phyloP scores from a whole-genome alignment of 2,888 invertebrate species.

The Scaptomyza tumidula region DNA sequence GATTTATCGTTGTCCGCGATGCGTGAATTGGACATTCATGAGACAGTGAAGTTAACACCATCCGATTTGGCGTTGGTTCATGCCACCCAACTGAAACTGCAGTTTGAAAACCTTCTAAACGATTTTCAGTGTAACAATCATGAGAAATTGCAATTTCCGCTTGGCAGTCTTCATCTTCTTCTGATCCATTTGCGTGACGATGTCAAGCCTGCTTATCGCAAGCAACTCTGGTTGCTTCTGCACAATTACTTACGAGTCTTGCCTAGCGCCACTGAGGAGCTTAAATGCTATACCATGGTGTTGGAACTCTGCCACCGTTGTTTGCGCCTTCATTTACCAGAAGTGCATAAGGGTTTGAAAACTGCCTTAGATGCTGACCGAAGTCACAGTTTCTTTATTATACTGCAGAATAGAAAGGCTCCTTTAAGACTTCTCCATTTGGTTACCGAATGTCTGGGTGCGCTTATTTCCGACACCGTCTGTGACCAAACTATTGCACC shows the following conservation, averaged over 20 bases:
- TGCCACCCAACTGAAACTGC: conserved; percentile 61
- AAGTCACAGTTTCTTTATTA: conserved; percentile 65
- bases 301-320: conserved; percentile 70
- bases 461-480: conserved; percentile 41
- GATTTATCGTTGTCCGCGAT: conserved; percentile 29
- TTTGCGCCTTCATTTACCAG: conserved; percentile 55
- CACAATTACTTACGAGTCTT: conserved; percentile 71
- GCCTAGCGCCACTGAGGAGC: conserved; percentile 73
- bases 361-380: conserved; percentile 65
- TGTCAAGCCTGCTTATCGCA: background rate
- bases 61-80: conserved; percentile 73
- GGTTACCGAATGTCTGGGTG: conserved; percentile 46
- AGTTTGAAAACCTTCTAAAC: conserved; percentile 68
- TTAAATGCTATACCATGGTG: conserved; percentile 65
- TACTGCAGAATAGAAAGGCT: conserved; percentile 58
- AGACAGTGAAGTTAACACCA: conserved; percentile 60
- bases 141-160: conserved; percentile 46
- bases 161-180: conserved; percentile 60
- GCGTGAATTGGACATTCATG: conserved; percentile 58
- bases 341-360: conserved; percentile 62
- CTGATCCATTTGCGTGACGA: conserved; percentile 53
- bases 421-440: conserved; percentile 32
- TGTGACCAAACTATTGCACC: background rate
- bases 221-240: conserved; percentile 55
- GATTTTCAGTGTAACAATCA: conserved; percentile 76